A percentile compares a stretch with the other conserved stretches of the same genome.
phyloP scores from a whole-genome alignment of 2,888 invertebrate species.

The Meiosimyza platycephala region DNA sequence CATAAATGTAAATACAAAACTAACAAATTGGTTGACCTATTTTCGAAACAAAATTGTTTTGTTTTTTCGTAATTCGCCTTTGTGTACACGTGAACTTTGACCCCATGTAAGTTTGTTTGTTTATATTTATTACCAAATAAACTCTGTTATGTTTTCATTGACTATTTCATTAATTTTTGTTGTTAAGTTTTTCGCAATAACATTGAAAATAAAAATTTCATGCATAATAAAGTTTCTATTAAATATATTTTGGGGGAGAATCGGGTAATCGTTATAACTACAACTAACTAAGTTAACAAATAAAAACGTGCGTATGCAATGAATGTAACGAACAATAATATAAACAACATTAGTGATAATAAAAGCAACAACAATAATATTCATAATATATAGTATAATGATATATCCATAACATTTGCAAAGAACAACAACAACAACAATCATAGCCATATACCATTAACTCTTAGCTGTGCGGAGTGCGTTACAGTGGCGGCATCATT shows the following conservation, averaged over 20 bases:
- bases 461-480: slow-evolving; percentile 72
- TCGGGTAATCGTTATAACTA: not conserved
- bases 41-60: no score
- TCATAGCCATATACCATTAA: slow-evolving; percentile 69
- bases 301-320: not conserved
- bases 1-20: not conserved
- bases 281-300: not conserved
- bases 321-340: no score
- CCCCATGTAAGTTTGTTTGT: no score
- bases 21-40: no score
- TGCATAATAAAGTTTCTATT: slow-evolving; percentile 8
- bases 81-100: no score
- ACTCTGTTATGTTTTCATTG: no score
- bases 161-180: not conserved
- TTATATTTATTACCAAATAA: no score
- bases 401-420: not conserved
- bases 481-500: slow-evolving; percentile 72
- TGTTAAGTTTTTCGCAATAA: not conserved
- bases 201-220: slow-evolving; percentile 7
- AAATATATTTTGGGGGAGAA: no score
- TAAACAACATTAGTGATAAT: no score
- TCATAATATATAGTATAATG: no score
- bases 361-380: slow-evolving; percentile 1
- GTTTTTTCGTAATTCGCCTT: no score
- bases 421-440: slow-evolving; percentile 19